Evolutionary conservation across 2,888 invertebrate species (phyloP).

Genomic region (Perizoma flavofasciatum): DNA sequence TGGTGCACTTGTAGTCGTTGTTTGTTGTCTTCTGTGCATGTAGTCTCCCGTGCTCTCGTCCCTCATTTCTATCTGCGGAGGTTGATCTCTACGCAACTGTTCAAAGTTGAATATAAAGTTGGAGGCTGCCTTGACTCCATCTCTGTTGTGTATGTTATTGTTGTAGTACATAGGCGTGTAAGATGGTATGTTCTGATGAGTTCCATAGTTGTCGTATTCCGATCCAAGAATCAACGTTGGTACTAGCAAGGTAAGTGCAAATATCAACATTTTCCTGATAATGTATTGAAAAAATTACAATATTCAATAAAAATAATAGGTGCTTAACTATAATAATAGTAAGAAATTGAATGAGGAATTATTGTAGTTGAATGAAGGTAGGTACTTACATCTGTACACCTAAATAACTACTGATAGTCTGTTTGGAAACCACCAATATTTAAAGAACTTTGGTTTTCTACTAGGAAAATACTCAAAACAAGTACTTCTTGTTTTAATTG

Average conservation of each 20-base stretch:
- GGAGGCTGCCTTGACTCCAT: constrained; percentile 41
- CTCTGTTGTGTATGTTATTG: constrained; percentile 32
- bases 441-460: constrained; percentile 10
- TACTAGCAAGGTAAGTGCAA: constrained; percentile 40
- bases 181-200: constrained; percentile 21
- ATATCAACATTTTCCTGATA: constrained; percentile 47
- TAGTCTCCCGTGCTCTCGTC: constrained; percentile 54
- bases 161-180: constrained; percentile 18
- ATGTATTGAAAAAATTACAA: not conserved
- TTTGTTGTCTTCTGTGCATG: constrained; percentile 42
- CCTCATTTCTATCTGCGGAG: constrained; percentile 51
- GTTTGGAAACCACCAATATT: constrained; percentile 8
- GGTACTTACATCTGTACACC: constrained; percentile 4
- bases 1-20: constrained; percentile 40
- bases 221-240: constrained; percentile 42
- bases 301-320: not conserved
- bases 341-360: no score
- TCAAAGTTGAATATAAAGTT: constrained; percentile 53
- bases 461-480: constrained; percentile 6
- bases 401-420: constrained; percentile 4
- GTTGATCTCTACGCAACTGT: constrained; percentile 50
- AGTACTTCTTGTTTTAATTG: constrained; percentile 11
- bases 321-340: no score
- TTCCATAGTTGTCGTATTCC: constrained; percentile 34
- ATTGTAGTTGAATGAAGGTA: no score